phyloP scores from a whole-genome alignment of 2,888 invertebrate genomes.

The Sarcophaga carnaria region DNA sequence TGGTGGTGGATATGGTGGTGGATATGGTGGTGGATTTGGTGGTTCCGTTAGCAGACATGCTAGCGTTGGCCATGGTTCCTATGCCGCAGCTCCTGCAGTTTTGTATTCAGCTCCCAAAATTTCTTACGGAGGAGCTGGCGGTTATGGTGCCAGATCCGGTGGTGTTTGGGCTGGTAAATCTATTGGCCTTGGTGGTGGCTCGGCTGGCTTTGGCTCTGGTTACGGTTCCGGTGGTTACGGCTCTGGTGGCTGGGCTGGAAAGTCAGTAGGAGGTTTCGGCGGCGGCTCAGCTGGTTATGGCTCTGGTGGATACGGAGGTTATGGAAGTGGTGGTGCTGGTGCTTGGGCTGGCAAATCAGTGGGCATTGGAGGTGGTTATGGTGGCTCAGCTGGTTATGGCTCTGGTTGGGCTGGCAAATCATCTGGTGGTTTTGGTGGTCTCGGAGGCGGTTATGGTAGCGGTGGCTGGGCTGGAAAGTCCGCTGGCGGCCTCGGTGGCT shows the following conservation, averaged over 20 bases:
- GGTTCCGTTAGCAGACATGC: slow-evolving; percentile 77
- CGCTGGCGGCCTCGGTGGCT: slow-evolving; percentile 45
- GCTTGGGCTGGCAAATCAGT: slow-evolving; percentile 41
- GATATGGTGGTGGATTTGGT: slow-evolving; percentile 86
- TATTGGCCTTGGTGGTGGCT: background rate
- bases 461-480: slow-evolving; percentile 25
- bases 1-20: slow-evolving; percentile 44
- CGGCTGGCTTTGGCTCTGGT: slow-evolving; percentile 83
- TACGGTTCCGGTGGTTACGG: slow-evolving; percentile 71
- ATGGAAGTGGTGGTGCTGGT: slow-evolving; percentile 10
- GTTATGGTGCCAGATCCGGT: slow-evolving; percentile 29
- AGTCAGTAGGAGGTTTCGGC: slow-evolving; percentile 14
- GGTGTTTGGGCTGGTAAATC: slow-evolving; percentile 52
- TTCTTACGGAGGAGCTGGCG: slow-evolving; percentile 31
- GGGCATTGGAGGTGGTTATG: slow-evolving; percentile 30
- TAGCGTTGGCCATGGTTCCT: slow-evolving; percentile 25
- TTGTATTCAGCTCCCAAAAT: background rate
- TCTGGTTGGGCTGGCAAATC: slow-evolving; percentile 82
- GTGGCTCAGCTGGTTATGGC: slow-evolving; percentile 74
- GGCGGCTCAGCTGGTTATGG: slow-evolving; percentile 82
- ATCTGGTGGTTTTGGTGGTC: background rate
- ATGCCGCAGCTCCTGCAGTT: slow-evolving; percentile 25
- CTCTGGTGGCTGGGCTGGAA: slow-evolving; percentile 32
- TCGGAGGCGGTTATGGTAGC: slow-evolving; percentile 74
- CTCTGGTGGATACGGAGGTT: slow-evolving; percentile 80